Evolutionary conservation across 2,888 invertebrate genomes (phyloP), one percentile per base, ranked within the genome.

Genomic region (Eulithis prunata): DNA sequence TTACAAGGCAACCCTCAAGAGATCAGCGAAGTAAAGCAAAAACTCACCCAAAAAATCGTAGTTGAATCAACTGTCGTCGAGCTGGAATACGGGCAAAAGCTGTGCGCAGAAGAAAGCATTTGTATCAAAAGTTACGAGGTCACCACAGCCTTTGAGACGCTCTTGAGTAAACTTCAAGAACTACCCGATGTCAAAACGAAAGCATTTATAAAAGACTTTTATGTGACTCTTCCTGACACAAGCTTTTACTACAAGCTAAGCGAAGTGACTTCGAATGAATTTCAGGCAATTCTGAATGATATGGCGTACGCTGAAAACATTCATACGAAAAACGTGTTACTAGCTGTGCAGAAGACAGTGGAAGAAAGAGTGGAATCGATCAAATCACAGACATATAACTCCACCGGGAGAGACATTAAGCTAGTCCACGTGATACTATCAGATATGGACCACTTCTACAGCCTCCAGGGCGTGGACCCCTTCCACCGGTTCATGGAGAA

Each of bases 361-460:
- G 73, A 81, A 62, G 71, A 72, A 0, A 81, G 87, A 71, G n/a
- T 86, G 1, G 70, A 75, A 14, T 63, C 72, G 7, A 47, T 81
- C 8, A 53, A 71, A 36, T 66, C 54, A 0, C 71, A 78, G 28
- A 68, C 55, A 28, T 72, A 77, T 10, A 52, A 65, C 2, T 58
- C 65, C 4, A 72, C 76, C 13, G 81, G 80, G 0, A 78, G 78
- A 43, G 89, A 90, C 10, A 76, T 83, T 2, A 74, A 82, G 38
- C 65, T 91, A 47, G 71, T 88, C 0, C 77, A 87, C 52, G 75
- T 75, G 0, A 88, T 90, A 65, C 67, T 91, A 6, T 89, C 90
- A 4, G 90, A 91, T 67, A 73, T 91, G 77, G 90, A 91, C 68
- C 81, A 85, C 54, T 75, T 86, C 51, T 90, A 84, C 43, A 78